These are phyloP conservation scores for Mongoloraphidia duomilia DNA, from an alignment of 2,888 invertebrate species.

Conservation along the genomic window DNA sequence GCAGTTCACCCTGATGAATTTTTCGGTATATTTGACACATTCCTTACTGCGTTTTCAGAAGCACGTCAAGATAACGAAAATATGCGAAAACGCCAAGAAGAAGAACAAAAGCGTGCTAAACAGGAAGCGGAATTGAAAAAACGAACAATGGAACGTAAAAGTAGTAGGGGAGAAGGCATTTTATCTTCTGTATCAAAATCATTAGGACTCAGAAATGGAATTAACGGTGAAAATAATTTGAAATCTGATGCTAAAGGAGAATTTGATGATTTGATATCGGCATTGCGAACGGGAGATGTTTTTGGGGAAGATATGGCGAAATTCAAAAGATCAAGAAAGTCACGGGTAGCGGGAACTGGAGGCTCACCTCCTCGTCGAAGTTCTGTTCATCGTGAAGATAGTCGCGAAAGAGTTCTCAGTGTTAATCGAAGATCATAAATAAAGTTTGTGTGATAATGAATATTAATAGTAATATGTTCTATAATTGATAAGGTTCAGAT, in stretches of 20 bases:
- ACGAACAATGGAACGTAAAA: constrained; percentile 75
- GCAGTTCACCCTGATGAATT: constrained; percentile 82
- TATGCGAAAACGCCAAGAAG: constrained; percentile 65
- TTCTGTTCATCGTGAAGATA: constrained; percentile 49
- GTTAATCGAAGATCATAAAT: constrained; percentile 27
- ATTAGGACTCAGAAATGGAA: constrained; percentile 48
- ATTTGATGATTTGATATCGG: constrained; percentile 92
- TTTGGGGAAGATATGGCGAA: constrained; percentile 94
- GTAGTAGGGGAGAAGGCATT: constrained; percentile 54
- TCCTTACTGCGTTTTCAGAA: constrained; percentile 68
- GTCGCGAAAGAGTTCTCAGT: constrained; percentile 44
- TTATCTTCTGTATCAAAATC: constrained; percentile 61
- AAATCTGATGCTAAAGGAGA: constrained; percentile 62
- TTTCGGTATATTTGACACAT: constrained; percentile 84
- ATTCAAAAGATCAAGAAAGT: constrained; percentile 64
- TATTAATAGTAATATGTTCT: no score
- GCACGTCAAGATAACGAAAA: constrained; percentile 82
- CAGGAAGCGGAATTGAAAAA: constrained; percentile 85
- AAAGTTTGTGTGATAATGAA: no score
- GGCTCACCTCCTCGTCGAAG: constrained; percentile 48
- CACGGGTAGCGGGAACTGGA: constrained; percentile 39
- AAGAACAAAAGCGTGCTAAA: constrained; percentile 75
- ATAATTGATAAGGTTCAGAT: no score
- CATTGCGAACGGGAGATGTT: constrained; percentile 84
- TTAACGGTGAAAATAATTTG: constrained; percentile 34